Evolutionary conservation across 2,113 vertebrate species (phyloP), one percentile per base, ranked within the genome.

Genomic region (Rousettus leschenaultii): DNA sequence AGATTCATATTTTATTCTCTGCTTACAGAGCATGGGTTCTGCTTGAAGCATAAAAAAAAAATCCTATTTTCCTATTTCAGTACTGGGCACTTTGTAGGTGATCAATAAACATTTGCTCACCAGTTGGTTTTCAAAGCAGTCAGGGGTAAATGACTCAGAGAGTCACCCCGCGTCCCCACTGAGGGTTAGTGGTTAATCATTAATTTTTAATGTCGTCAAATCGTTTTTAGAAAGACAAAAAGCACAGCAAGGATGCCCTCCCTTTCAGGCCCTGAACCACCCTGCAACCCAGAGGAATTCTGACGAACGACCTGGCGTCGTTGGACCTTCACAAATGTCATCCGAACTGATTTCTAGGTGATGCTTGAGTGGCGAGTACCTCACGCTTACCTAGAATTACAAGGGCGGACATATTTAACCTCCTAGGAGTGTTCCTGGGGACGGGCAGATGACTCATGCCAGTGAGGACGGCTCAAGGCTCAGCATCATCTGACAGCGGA

Each of bases 21-120:
- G 6, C 18, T 7, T 4, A 57, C 3, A 22, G 51, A 59, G 3
- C 3, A 0, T 43, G 51, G 1, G 4, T 40, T 75, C n/a, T 61
- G 45, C 22, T 88, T 33, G 26, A 61, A 74, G n/a, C 3, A 48
- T 55, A 3, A 11, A 33, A 70, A 38, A 63, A 14, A 38, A 63
- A 14, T 35, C 11, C 5, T 28, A 22, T 68, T 85, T 68, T 35
- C 48, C 18, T 59, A 0, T 48, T 12, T 74, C 55, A 26, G 6
- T 33, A 15, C 33, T 28, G 12, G 8, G 35, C 26, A 57, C 26
- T 30, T 55, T 3, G 28, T 19, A 21, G 51, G 2, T 92, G 26
- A 86, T 66, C 61, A 59, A 75, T 65, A 83, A 59, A 86, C 19
- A 45, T 9, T 65, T 89, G 28, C 22, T 86, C 48, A 33, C n/a